These are phyloP conservation scores for Eretmocerus hayati DNA, from an alignment of 2,888 invertebrate species.

Conservation along the genomic window DNA sequence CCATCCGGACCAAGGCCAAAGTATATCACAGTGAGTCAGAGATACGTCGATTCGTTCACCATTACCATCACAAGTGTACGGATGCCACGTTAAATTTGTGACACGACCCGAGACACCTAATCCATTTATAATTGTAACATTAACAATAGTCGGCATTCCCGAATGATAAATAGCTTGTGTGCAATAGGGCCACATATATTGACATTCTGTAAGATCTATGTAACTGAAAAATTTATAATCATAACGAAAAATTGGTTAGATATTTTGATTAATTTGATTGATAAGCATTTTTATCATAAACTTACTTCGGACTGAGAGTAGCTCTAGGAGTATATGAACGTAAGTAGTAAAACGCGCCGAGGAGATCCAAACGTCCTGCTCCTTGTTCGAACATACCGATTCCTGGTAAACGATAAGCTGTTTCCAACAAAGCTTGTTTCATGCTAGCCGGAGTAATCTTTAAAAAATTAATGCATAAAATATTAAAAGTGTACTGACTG, in stretches of 20 bases:
- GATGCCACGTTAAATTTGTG: slow-evolving; percentile 67
- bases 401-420: slow-evolving; percentile 74
- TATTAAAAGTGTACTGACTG: neutral
- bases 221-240: slow-evolving; percentile 58
- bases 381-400: slow-evolving; percentile 98
- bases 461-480: slow-evolving; percentile 32
- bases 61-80: slow-evolving; percentile 73
- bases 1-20: slow-evolving; percentile 99
- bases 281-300: neutral
- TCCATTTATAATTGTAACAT: slow-evolving; percentile 91
- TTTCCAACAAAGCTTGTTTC: slow-evolving; percentile 91
- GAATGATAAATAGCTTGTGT: slow-evolving; percentile 88
- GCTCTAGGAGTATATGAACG: slow-evolving; percentile 53
- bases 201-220: slow-evolving; percentile 88
- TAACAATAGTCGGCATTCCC: slow-evolving; percentile 81
- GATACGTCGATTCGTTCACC: slow-evolving; percentile 64
- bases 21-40: slow-evolving; percentile 66
- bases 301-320: slow-evolving; percentile 48
- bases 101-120: slow-evolving; percentile 83
- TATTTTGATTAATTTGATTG: too few relatives aligned
- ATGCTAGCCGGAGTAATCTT: slow-evolving; percentile 83
- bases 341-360: slow-evolving; percentile 74
- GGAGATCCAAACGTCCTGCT: slow-evolving; percentile 85
- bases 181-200: slow-evolving; percentile 99
- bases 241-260: too few relatives aligned